Conservation (phyloP, 2,888 invertebrate species). For the Proisotoma minuta region DNA sequence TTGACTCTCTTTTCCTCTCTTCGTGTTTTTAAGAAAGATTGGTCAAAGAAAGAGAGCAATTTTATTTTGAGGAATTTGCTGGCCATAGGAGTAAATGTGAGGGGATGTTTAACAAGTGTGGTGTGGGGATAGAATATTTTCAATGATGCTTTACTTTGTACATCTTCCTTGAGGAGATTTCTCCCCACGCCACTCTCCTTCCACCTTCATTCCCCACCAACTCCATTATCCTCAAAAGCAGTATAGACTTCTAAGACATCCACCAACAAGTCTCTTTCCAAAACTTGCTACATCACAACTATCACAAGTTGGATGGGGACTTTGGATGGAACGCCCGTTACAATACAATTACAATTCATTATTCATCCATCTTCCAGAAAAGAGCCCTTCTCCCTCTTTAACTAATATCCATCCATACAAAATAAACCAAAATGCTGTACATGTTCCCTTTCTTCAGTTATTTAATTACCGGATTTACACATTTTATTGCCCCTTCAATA, state of each 20-base stretch:
- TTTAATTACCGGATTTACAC: neutral
- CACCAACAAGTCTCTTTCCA: too few relatives aligned
- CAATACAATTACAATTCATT: constrained; percentile 5
- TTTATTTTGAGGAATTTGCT: constrained; percentile 15
- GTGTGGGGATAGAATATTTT: neutral
- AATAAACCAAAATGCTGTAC: neutral
- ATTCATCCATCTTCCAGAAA: neutral
- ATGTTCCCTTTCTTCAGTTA: too few relatives aligned
- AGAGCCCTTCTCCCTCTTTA: neutral
- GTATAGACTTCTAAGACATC: too few relatives aligned
- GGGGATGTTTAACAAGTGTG: neutral
- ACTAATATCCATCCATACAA: neutral
- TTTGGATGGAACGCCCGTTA: constrained; percentile 3
- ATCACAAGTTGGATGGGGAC: too few relatives aligned
- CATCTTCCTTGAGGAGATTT: constrained; percentile 13
- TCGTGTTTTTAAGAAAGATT: too few relatives aligned
- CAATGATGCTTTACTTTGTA: neutral
- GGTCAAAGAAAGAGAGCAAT: neutral
- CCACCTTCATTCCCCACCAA: neutral
- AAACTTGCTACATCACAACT: too few relatives aligned
- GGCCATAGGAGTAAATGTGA: neutral
- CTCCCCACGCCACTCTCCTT: constrained; percentile 2
- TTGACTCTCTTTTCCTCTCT: too few relatives aligned
- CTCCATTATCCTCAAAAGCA: neutral
- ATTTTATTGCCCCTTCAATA: constrained; percentile 1